Percentiles rank a stretch among this genome's conserved stretches.
These are phyloP conservation scores for Oryctes rhinoceros DNA, from an alignment of 1,140 invertebrate species.

Conservation along the genomic window DNA sequence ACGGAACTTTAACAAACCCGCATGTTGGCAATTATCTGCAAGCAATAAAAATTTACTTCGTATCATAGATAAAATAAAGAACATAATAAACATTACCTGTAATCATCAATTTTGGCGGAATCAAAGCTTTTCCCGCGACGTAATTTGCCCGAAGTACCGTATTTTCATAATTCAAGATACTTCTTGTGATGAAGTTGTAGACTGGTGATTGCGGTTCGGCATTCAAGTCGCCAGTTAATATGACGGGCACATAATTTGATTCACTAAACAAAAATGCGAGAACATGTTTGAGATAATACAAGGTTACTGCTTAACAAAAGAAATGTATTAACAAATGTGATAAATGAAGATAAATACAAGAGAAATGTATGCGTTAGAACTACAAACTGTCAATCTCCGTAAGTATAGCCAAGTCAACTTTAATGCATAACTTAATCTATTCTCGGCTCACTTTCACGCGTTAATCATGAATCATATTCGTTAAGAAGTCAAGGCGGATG, in stretches of 20 bases:
- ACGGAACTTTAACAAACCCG: conserved; percentile 62
- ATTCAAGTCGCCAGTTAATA: conserved; percentile 93
- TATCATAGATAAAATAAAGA: background rate
- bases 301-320: too few species aligned
- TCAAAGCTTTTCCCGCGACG: conserved; percentile 57
- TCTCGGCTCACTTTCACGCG: too few species aligned
- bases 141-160: conserved; percentile 55
- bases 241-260: conserved; percentile 73
- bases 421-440: too few species aligned
- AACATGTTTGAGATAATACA: too few species aligned
- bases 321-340: too few species aligned
- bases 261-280: background rate
- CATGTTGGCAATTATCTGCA: conserved; percentile 72
- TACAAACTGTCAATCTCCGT: too few species aligned
- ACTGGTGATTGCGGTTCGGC: conserved; percentile 75
- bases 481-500: too few species aligned
- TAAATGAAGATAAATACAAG: too few species aligned
- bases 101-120: conserved; percentile 67
- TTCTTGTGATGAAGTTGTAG: conserved; percentile 76
- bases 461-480: too few species aligned
- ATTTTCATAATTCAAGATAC: conserved; percentile 68
- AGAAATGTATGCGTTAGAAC: too few species aligned
- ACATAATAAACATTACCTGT: conserved; percentile 55
- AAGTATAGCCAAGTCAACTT: too few species aligned
- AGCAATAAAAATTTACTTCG: background rate